Base-by-base conservation (phyloP, 2,797 vertebrate species). In the Sebastes paucispinis region DNA sequence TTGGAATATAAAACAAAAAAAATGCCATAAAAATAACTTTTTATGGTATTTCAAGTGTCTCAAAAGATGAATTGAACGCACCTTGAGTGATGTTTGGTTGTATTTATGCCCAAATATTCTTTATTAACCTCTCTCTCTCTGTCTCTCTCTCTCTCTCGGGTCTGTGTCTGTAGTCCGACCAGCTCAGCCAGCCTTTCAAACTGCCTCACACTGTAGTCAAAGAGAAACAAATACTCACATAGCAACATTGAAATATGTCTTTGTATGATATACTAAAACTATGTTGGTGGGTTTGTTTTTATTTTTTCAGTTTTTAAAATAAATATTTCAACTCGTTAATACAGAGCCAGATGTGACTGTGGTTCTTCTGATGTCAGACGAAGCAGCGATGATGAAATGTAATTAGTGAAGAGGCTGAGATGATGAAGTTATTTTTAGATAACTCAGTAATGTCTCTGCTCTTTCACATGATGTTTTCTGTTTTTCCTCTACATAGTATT, bases 131-230 rank as follows among this genome's bases (percentile, higher is more conserved):
- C 25, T 73, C 36, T 70, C 34, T 29, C 27, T 62, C 43, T 77
- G 12, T 68, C 18, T 75, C n/a, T 50, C 50, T 62, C 36, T 82
- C 27, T 87, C 69, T 88, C 75, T 87, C 4, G 31, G 81, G 69
- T 88, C 86, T 73, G 82, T 93, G 89, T 93, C 75, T 93, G 85
- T 94, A 90, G 90, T 94, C 80, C 76, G 88, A 93, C 93, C 94
- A 94, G 93, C 93, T 94, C 94, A 93, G 94, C 94, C 94, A 95
- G 95, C 94, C 94, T 96, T 94, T 94, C 93, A 95, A 96, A 95
- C 95, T 96, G 95, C 95, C 95, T 95, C 94, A 95, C 93, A 93
- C 92, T 94, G 92, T 94, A 94, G 92, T 94, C 88, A 78, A 90
- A 86, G 88, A 93, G 88, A 93, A 89, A 94, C 85, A 88, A 92